Base-by-base conservation (phyloP, 1,140 invertebrate genomes). In the Drosophila ohnishii region DNA sequence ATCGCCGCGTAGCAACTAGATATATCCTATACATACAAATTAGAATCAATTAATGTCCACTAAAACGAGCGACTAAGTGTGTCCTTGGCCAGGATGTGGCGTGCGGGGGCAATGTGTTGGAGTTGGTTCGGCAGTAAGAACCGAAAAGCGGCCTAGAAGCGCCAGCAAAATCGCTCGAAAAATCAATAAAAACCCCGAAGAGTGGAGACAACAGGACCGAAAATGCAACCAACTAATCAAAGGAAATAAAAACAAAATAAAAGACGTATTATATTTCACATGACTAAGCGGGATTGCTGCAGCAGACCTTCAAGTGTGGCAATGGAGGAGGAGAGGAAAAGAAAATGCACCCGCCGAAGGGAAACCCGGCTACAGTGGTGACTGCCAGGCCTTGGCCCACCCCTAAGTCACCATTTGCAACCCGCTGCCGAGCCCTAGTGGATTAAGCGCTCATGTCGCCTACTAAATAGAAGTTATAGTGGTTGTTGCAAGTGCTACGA, bases 251-350 rank as follows among this genome's bases (percentile, higher is more conserved):
- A 28, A 35, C 19, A 32, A 39, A 65, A 47, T 44, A 59, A 66
- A 51, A 66, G 10, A 13, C 22, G 16, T 28, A 39, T 61, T 42
- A 60, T 45, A 19, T 35, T 63, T 37, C 61, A 59, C 39, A 64
- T 61, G 61, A 61, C 19, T 37, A 30, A 19, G 35, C 22, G 61
- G 61, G 28, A 63, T n/a, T 40, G 61, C 56, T 34, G 53, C n/a
- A 19, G 50, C 67, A 85, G 70, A 75, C 82, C 59, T 51, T 86
- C 75, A 87, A 86, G 82, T 86, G 82, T 60, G 45, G 32, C 39
- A 19, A 30, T 58, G 45, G 19, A 61, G 63, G 40, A 40, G 59
- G 35, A 44, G 32, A 42, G 25, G 37, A 47, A 61, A 44, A 34
- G 30, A 35, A 55, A 58, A 79, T 66, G 75, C 66, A 72, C 60